Percentiles rank a stretch among this genome's conserved stretches.
These are phyloP conservation scores for Crocallis elinguaria DNA, from an alignment of 2,888 invertebrate genomes.

Conservation along the genomic window DNA sequence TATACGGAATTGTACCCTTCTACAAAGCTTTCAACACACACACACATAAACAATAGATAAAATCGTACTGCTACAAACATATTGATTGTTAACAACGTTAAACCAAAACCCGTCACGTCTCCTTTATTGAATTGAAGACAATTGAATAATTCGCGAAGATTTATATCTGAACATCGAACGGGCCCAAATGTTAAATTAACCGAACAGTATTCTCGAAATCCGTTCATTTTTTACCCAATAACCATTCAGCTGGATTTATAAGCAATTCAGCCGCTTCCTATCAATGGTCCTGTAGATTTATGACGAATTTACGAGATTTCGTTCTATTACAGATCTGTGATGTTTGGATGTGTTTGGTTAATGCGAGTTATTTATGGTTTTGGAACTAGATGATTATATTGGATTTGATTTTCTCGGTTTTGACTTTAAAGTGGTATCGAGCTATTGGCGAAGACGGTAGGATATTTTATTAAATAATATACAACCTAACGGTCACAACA, in stretches of 20 bases:
- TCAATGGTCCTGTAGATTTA: conserved; percentile 52
- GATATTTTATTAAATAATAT: no score
- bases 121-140: not conserved
- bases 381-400: not conserved
- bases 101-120: no score
- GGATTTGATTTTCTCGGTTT: not conserved
- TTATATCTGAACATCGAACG: conserved; percentile 12
- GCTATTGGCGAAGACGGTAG: no score
- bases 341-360: conserved; percentile 8
- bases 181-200: conserved; percentile 51
- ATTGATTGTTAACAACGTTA: no score
- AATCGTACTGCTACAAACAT: no score
- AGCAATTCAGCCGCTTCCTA: conserved; percentile 52
- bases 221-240: conserved; percentile 57
- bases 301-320: conserved; percentile 51
- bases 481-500: no score
- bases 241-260: conserved; percentile 59
- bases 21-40: no score
- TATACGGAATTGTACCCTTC: no score
- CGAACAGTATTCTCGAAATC: conserved; percentile 41
- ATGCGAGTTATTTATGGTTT: conserved; percentile 11
- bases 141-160: conserved; percentile 12
- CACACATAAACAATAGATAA: no score
- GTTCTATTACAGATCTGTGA: conserved; percentile 49
- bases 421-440: no score